These are phyloP conservation scores for Artibeus lituratus DNA, from an alignment of 2,797 vertebrate species.

Conservation along the genomic window DNA sequence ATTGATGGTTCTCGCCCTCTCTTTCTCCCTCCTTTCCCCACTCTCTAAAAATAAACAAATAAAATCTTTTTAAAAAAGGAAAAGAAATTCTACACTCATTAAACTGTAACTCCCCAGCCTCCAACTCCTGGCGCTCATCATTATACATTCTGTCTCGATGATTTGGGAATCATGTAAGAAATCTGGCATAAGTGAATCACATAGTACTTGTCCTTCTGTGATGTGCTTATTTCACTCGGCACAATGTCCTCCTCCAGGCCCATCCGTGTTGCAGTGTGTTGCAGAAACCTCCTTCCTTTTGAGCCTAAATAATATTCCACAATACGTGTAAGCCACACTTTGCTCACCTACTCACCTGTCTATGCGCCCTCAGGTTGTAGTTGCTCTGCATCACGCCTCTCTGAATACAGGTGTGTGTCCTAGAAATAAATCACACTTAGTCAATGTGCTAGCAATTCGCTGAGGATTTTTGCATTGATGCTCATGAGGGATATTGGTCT, in stretches of 20 bases:
- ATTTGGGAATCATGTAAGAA: background rate
- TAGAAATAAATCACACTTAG: background rate
- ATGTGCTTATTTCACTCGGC: background rate
- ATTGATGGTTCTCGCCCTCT: too few species aligned
- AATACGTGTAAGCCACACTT: too few species aligned
- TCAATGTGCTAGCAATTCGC: background rate
- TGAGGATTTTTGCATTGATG: background rate
- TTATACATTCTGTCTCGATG: background rate
- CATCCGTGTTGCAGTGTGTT: rapidly evolving
- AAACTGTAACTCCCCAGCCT: background rate
- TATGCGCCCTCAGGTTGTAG: background rate
- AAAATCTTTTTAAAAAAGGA: too few species aligned
- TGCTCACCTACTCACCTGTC: background rate
- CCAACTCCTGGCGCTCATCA: too few species aligned
- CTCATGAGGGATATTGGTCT: background rate
- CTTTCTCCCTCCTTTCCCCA: too few species aligned
- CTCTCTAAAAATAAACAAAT: too few species aligned
- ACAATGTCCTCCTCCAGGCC: background rate
- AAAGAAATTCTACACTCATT: too few species aligned
- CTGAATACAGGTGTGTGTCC: background rate
- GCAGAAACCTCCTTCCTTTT: background rate
- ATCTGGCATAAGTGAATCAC: background rate
- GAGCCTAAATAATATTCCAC: background rate
- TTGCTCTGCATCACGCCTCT: background rate
- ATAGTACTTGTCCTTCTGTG: background rate